Base-by-base conservation (phyloP, 1,140 invertebrate genomes). In the Procambarus virginalis region DNA sequence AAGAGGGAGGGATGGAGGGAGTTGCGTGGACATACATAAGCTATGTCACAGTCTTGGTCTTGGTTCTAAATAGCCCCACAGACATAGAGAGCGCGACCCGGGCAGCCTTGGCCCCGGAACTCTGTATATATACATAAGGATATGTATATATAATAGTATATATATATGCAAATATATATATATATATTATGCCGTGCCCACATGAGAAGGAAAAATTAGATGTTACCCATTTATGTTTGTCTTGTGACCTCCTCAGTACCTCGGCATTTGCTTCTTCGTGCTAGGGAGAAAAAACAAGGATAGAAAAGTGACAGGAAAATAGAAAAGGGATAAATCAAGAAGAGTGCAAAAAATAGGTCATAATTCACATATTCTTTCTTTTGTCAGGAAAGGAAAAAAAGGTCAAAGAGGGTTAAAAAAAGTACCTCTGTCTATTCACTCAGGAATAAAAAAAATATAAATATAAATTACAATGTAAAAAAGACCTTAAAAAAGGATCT, bases 261-360 rank as follows among this genome's bases (percentile, higher is more conserved):
- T 91, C 91, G 73, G 91, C 91, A 89, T 91, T 91, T 87, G 82
- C 84, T 88, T 91, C 91, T 91, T 81, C 75, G 91, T 91, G 91
- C 91, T 91, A 85, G 86, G 78, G 90, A 55, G 79, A 45, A 84
- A 45, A 84, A 75, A 49, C 46, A 73, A 87, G 60, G 75, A 81
- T 51, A 90, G 89, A 90, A 77, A 85, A 73, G 34, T 34, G 60
- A 64, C 17, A 64, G 60, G 17, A 55, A 64, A 64, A 64, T 64
- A 64, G 60, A 64, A 64, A 55, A 64, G 60, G 60, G 17, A 64
- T 64, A 64, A 64, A 64, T 64, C 10, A 64, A 17, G 14, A 17
- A 64, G 17, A 64, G 60, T 64, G 60, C 60, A 17, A 64, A 64
- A 58, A 64, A 64, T 20, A 17, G 17, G 17, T 64, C 3, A 17